Base-by-base conservation (phyloP, 2,113 vertebrate genomes). In the Bubo bubo region DNA sequence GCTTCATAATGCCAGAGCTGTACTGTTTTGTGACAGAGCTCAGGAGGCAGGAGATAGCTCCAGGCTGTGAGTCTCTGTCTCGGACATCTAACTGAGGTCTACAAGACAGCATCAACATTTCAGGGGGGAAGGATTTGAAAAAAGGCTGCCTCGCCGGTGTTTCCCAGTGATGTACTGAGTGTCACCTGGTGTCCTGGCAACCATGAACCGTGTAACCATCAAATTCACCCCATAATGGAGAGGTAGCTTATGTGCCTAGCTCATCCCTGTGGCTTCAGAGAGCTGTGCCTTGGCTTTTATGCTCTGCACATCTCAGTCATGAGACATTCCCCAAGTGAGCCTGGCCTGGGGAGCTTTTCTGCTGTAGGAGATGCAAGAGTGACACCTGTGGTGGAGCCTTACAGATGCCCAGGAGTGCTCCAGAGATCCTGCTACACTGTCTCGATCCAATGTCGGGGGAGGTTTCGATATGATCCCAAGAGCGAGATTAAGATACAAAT, bases 1-100 rank as follows among this genome's bases (percentile, higher is more conserved):
- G 4, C 47, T 76, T 86, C 1, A 0, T 45, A 35, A n/a, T 1
- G 0, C 18, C 28, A 45, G 53, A 89, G 15, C n/a, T 4, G 1
- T 27, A 14, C 13, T 22, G 7, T 11, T 75, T 52, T 45, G 37
- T 58, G 30, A 41, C 35, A 77, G 32, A 92, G 45, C 26, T 79
- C 18, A 13, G 28, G 27, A 14, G 28, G 22, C 43, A 37, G 21
- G 3, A 71, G 26, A 23, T n/a, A 34, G 17, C 19, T 63, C 45
- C 3, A 2, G 32, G 22, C 59, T 82, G 13, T 1, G 3, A 66
- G 10, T 19, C 15, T 75, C 9, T 41, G 30, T 21, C 67, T 59
- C 62, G 86, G 71, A 34, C 32, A 62, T 39, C n/a, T 86, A 58
- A 63, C 13, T 70, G 18, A 12, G 7, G 6, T 59, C n/a, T 82